These are phyloP conservation scores for Esox lucius DNA, from an alignment of 2,797 vertebrate genomes.

Conservation along the genomic window DNA sequence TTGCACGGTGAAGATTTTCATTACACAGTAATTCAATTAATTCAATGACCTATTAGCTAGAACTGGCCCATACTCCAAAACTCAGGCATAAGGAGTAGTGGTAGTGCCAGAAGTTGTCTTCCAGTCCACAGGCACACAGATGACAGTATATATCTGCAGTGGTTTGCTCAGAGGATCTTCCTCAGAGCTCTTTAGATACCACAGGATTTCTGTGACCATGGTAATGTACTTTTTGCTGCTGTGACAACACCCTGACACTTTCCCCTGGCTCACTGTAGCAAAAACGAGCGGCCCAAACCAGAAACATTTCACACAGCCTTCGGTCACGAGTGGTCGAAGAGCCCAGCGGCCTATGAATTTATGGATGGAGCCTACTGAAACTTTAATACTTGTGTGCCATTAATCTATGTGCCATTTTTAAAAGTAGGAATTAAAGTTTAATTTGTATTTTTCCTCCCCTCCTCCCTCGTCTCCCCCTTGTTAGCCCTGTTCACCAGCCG, in stretches of 20 bases:
- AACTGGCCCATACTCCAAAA: background rate
- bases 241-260: conserved; percentile 2
- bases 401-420: conserved; percentile 62
- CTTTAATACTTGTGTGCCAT: conserved; percentile 42
- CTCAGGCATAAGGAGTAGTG: background rate
- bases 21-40: background rate
- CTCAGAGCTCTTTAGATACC: background rate
- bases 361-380: conserved; percentile 14
- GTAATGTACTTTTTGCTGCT: conserved; percentile 7
- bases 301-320: background rate
- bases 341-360: conserved; percentile 6
- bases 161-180: background rate
- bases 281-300: conserved; percentile 7
- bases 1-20: background rate
- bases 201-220: conserved; percentile 2
- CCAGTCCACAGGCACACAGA: background rate
- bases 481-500: background rate
- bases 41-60: background rate
- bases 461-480: background rate
- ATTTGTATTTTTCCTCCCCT: conserved; percentile 10
- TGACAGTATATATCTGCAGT: background rate
- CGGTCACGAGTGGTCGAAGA: background rate
- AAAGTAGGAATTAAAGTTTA: conserved; percentile 71
- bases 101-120: background rate
- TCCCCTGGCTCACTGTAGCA: background rate